Percentiles rank a stretch among this genome's conserved stretches.
Evolutionary conservation across 1,140 invertebrate species (phyloP).

Genomic region (Temnothorax curvispinosus): DNA sequence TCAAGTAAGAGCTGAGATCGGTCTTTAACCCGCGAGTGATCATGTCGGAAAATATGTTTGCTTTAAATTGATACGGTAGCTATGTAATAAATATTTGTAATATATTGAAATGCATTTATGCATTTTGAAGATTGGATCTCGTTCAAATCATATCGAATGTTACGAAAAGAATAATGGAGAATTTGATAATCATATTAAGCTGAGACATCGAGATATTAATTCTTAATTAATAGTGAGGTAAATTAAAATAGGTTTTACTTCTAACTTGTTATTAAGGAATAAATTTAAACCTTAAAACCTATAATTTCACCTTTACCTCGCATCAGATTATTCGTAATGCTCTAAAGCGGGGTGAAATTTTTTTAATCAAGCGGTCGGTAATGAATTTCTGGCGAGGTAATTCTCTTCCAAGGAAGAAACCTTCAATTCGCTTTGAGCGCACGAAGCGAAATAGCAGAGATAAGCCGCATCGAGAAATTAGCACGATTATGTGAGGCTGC

Average conservation of each 20-base stretch:
- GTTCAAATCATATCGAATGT: neutral
- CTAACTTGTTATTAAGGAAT: neutral
- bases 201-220: neutral
- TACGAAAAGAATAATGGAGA: neutral
- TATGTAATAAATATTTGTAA: neutral
- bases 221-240: neutral
- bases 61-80: slow-evolving; percentile 4
- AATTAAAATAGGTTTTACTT: neutral
- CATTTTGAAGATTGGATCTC: neutral
- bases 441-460: neutral
- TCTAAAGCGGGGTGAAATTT: neutral
- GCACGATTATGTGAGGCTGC: slow-evolving; percentile 32
- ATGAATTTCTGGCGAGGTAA: slow-evolving; percentile 34
- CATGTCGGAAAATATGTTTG: neutral
- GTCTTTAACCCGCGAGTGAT: neutral
- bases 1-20: neutral
- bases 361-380: slow-evolving; percentile 14
- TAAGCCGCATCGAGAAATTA: slow-evolving; percentile 26
- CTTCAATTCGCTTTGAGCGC: neutral
- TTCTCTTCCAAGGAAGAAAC: neutral
- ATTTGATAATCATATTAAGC: neutral
- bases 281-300: neutral
- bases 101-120: neutral
- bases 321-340: neutral
- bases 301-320: neutral